Evolutionary conservation across 2,113 vertebrate species (phyloP).

Genomic region (Clarias gariepinus): DNA sequence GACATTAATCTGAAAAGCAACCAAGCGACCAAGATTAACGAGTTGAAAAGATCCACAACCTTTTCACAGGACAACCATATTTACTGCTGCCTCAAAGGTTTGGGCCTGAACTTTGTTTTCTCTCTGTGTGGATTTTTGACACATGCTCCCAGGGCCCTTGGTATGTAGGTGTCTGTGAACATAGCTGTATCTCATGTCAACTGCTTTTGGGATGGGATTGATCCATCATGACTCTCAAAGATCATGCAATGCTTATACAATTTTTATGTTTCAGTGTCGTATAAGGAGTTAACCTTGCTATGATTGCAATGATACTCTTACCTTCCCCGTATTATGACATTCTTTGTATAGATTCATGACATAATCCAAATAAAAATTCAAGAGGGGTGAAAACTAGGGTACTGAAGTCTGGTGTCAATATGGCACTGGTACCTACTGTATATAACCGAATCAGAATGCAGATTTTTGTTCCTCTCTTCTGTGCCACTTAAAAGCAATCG

Average conservation of each 20-base stretch:
- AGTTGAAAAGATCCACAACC: neutral
- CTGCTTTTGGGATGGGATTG: neutral
- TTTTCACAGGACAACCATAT: neutral
- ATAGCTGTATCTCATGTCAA: neutral
- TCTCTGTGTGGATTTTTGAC: neutral
- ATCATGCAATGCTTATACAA: neutral
- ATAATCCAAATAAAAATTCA: neutral
- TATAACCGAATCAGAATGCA: no score
- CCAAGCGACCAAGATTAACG: neutral
- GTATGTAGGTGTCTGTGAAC: no score
- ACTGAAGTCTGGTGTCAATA: no score
- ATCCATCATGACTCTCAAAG: neutral
- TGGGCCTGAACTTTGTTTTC: neutral
- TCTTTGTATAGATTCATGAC: neutral
- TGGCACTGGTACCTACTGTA: no score
- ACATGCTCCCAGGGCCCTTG: neutral
- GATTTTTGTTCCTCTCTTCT: no score
- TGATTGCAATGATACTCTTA: no score
- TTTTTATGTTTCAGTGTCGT: neutral
- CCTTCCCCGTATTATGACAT: neutral
- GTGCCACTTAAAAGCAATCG: no score
- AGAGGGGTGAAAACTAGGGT: neutral
- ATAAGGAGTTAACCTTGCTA: neutral
- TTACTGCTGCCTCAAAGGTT: neutral
- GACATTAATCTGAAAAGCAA: neutral